Conservation (phyloP, 2,113 vertebrate species). For the Scartelaos histophorus region DNA sequence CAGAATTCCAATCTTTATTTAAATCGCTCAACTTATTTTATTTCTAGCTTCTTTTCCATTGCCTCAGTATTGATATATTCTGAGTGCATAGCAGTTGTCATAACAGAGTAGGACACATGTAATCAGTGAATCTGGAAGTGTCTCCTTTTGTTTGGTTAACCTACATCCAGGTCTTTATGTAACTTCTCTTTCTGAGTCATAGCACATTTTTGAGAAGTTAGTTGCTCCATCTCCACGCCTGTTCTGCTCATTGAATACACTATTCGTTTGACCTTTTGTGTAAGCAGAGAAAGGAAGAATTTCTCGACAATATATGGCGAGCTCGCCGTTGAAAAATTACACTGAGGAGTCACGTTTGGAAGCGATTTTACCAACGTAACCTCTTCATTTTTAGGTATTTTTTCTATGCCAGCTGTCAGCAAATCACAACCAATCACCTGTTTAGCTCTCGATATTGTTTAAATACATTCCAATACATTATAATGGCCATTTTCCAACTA, state of each 20-base stretch:
- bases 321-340: neutral
- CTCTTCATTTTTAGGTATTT: neutral
- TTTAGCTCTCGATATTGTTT: too few relatives aligned
- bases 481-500: neutral
- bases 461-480: too few relatives aligned
- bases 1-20: too few relatives aligned
- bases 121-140: neutral
- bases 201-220: neutral
- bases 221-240: slow-evolving; percentile 1
- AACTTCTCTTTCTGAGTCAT: slow-evolving; percentile 1
- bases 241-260: neutral
- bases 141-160: slow-evolving; percentile 3
- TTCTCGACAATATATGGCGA: neutral
- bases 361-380: neutral
- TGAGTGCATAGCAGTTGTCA: neutral
- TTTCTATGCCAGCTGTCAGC: too few relatives aligned
- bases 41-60: neutral
- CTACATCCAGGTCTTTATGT: neutral
- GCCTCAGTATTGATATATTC: neutral
- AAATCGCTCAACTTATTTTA: neutral
- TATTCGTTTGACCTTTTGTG: slow-evolving; percentile 9
- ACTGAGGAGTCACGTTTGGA: neutral
- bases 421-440: too few relatives aligned
- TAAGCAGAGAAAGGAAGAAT: neutral
- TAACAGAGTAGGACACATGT: neutral